Percentiles rank a stretch among this genome's conserved stretches.
Conservation (phyloP, 2,797 vertebrate genomes). For the Lycodopsis pacificus region DNA sequence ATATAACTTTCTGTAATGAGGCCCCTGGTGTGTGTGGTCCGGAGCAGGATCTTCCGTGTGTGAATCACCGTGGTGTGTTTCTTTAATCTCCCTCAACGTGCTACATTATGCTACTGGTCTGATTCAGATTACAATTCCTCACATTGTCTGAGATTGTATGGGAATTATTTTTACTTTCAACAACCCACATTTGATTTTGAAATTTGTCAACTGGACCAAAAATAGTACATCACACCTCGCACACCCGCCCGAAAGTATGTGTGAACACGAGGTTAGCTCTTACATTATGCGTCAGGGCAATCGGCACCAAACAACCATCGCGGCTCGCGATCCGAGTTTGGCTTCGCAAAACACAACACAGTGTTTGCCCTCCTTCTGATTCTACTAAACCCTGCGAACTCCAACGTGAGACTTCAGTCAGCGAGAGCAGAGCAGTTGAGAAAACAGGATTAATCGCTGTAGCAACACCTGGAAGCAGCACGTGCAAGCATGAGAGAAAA, state of each 20-base stretch:
- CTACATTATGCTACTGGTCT: background rate
- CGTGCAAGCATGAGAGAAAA: conserved; percentile 64
- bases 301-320: conserved; percentile 48
- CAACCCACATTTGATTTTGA: conserved; percentile 9
- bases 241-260: conserved; percentile 35
- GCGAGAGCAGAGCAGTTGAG: conserved; percentile 56
- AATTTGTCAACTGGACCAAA: background rate
- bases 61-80: conserved; percentile 18
- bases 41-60: conserved; percentile 3
- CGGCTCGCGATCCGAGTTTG: conserved; percentile 41
- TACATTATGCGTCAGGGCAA: conserved; percentile 15
- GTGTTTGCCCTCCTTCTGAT: conserved; percentile 68
- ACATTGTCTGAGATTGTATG: background rate
- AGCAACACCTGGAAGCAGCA: conserved; percentile 77
- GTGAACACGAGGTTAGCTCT: conserved; percentile 37
- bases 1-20: background rate
- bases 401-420: conserved; percentile 67
- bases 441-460: conserved; percentile 80
- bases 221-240: conserved; percentile 12
- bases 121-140: background rate
- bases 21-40: conserved; percentile 1
- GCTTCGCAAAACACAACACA: conserved; percentile 64
- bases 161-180: background rate
- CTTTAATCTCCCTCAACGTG: conserved; percentile 3
- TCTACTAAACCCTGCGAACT: conserved; percentile 72